These are phyloP conservation scores for Dendrolimus pini DNA, from an alignment of 2,888 invertebrate species.

Conservation along the genomic window DNA sequence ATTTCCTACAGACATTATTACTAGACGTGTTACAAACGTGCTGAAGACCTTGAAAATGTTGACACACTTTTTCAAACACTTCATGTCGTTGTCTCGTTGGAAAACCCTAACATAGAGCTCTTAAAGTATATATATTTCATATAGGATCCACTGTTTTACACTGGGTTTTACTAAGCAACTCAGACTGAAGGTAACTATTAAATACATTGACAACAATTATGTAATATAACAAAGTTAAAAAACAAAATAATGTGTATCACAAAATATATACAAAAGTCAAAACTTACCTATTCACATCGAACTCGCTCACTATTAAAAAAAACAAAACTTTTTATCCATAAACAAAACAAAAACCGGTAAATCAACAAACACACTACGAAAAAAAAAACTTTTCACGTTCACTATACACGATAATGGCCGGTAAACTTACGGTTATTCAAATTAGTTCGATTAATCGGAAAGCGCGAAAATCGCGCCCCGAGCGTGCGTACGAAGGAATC, in stretches of 20 bases:
- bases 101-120: no score
- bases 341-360: conserved; percentile 9
- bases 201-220: no score
- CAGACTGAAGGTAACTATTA: no score
- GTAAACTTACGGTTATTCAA: conserved; percentile 26
- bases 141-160: no score
- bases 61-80: no score
- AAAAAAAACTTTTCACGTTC: conserved; percentile 17
- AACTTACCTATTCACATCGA: conserved; percentile 18
- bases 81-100: no score
- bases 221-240: not conserved
- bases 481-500: conserved; percentile 51
- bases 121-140: no score
- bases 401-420: conserved; percentile 27
- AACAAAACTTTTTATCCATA: conserved; percentile 2
- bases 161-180: no score
- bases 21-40: no score
- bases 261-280: conserved; percentile 1
- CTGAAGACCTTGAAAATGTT: no score
- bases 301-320: conserved; percentile 11
- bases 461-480: conserved; percentile 42
- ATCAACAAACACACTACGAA: conserved; percentile 9
- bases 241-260: not conserved
- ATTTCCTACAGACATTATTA: no score
- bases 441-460: conserved; percentile 50